Evolutionary conservation across 2,888 invertebrate species (phyloP), one percentile per base, ranked within the genome.

Genomic region (Ethmia dodecea): DNA sequence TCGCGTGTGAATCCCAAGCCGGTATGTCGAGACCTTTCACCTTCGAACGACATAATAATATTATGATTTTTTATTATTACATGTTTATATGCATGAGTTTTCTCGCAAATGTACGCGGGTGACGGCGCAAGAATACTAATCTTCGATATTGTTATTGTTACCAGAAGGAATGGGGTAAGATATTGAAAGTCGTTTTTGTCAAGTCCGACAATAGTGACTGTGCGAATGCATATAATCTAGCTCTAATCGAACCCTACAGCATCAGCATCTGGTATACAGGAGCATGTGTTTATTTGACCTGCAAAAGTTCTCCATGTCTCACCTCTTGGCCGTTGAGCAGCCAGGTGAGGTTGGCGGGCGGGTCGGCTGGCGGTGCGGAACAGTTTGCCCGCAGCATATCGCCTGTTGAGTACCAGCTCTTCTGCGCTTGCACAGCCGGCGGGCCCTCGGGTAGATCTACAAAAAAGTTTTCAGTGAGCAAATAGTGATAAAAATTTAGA

Each of bases 361-460:
- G 93, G 49, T 88, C 89, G 9, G 92, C 90, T 5, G 90, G 89
- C 8, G 90, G 87, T 3, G 91, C 89, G 10, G 90, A 88, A 69
- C 93, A 93, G 75, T 92, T 92, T 34, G 92, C 92, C 37, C 88
- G 81, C 43, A 93, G 84, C 66, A 87, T 88, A 55, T 93, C 92
- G 13, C 92, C 92, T 14, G 88, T 87, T 38, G 91, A 90, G 69
- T 93, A 90, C 65, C 91, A 90, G 48, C 89, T 89, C 59, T 90
- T 89, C 61, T 90, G 90, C 13, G 92, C 88, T 45, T 84, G 81
- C 51, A 93, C 90, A 52, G 74, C 73, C 30, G 92, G 93, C 33
- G 88, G 88, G 33, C 81, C 73, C 43, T 88, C 87, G 5, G 93
- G 92, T 45, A 92, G 62, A 62, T 91, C 92, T 93, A 86, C 2